A percentile compares a stretch with the other conserved stretches of the same genome.
These are phyloP conservation scores for Acridotheres tristis DNA, from an alignment of 2,797 vertebrate species.

Conservation along the genomic window DNA sequence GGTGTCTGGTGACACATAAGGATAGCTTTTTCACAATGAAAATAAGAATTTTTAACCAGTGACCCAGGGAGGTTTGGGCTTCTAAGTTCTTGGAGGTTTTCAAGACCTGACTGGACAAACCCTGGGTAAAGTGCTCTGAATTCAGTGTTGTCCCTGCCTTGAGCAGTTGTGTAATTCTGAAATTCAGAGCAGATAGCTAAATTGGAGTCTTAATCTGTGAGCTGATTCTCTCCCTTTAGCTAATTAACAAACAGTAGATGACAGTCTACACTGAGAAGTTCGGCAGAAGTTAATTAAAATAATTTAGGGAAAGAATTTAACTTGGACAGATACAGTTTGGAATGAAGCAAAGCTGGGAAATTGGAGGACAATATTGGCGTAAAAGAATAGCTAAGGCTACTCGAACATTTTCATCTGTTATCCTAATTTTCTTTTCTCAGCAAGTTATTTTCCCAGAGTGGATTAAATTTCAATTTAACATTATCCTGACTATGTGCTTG, in stretches of 20 bases:
- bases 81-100: background rate
- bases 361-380: background rate
- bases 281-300: background rate
- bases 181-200: background rate
- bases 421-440: constrained; percentile 4
- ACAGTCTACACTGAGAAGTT: background rate
- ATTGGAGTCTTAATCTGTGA: background rate
- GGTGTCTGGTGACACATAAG: background rate
- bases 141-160: background rate
- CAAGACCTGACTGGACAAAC: background rate
- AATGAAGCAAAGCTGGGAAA: background rate
- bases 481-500: background rate
- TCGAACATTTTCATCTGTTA: constrained; percentile 20
- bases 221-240: background rate
- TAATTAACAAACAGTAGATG: background rate
- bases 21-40: background rate
- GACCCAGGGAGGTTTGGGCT: background rate
- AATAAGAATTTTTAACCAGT: background rate
- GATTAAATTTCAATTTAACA: background rate
- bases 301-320: background rate
- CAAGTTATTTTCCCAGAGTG: background rate
- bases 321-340: background rate
- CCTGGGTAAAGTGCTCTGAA: background rate
- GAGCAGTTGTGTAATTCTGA: background rate
- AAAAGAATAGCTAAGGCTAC: background rate